Evolutionary conservation across 2,113 vertebrate genomes (phyloP).

Genomic region (Ammospiza caudacuta): DNA sequence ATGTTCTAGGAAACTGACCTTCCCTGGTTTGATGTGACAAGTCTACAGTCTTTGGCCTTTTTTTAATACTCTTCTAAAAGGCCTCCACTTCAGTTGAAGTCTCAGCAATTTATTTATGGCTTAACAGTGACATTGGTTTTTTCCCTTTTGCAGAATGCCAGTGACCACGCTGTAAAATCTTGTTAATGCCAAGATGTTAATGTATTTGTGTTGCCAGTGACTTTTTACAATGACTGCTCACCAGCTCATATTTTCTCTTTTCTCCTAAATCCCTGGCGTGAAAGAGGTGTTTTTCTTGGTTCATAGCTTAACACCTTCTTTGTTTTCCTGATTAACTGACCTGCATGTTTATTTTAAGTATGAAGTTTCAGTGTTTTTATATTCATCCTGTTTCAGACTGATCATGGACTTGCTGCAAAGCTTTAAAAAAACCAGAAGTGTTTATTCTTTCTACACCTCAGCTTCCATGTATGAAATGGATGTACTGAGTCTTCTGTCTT

Average conservation of each 20-base stretch:
- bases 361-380: not conserved
- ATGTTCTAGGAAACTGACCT: not conserved
- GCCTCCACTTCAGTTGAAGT: not conserved
- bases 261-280: not conserved
- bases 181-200: not conserved
- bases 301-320: not conserved
- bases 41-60: not conserved
- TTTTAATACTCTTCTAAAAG: not conserved
- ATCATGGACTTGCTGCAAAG: not conserved
- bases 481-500: not conserved
- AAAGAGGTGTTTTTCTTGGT: not conserved
- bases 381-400: not conserved
- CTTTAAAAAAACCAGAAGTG: not conserved
- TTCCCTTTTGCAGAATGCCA: not conserved
- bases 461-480: not conserved
- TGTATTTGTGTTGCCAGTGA: not conserved
- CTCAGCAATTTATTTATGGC: not conserved
- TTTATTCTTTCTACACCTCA: not conserved
- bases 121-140: not conserved
- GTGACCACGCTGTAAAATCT: not conserved
- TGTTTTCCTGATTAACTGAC: not conserved
- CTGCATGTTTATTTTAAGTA: not conserved
- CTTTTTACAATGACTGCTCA: not conserved
- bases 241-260: not conserved
- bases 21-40: not conserved